Percentiles rank a stretch among this genome's conserved stretches.
phyloP scores from a whole-genome alignment of 2,888 invertebrate genomes.

The Eupsilia transversa region DNA sequence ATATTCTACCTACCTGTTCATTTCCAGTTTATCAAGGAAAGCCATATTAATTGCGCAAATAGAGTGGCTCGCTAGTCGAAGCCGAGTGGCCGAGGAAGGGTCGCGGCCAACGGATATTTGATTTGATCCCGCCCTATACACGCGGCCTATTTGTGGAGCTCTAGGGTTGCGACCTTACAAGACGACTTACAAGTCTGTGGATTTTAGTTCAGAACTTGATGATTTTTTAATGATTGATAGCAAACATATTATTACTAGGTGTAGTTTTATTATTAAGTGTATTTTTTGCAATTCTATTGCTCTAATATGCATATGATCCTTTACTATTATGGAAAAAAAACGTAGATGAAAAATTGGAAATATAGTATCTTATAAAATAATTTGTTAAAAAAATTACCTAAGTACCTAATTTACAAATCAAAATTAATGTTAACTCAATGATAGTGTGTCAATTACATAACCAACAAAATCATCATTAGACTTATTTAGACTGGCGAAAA shows the following conservation, averaged over 20 bases:
- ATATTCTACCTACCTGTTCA: constrained; percentile 11
- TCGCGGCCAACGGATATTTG: constrained; percentile 66
- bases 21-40: constrained; percentile 48
- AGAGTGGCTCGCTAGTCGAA: constrained; percentile 49
- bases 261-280: neutral
- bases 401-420: neutral
- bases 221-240: neutral
- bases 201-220: neutral
- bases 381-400: neutral
- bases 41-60: constrained; percentile 59
- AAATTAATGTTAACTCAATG: neutral
- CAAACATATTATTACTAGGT: neutral
- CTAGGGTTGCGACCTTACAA: constrained; percentile 50
- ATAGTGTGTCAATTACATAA: no score
- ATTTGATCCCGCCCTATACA: constrained; percentile 62
- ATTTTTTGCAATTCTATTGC: neutral
- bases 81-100: constrained; percentile 50
- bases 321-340: neutral
- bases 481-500: neutral
- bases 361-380: neutral
- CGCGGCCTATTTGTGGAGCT: constrained; percentile 46
- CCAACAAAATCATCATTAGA: neutral
- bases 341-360: neutral
- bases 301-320: neutral
- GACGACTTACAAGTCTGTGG: neutral